These are phyloP conservation scores for Rhaphigaster nebulosa DNA, from an alignment of 2,888 invertebrate species.

Conservation along the genomic window DNA sequence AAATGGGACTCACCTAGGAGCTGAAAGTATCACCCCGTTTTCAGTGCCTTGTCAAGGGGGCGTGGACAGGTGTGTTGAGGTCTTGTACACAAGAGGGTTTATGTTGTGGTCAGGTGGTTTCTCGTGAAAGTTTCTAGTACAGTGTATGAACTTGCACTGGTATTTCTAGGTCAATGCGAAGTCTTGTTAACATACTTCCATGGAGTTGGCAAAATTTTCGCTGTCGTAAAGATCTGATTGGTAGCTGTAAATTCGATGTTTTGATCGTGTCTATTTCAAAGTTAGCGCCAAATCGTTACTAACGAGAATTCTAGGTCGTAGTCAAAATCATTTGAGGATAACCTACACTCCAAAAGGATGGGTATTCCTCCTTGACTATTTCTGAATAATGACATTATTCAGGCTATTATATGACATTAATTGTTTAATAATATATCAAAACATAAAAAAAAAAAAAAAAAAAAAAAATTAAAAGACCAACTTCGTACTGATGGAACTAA, in stretches of 20 bases:
- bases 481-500: too few species aligned
- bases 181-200: not conserved
- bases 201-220: not conserved
- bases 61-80: not conserved
- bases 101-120: slow-evolving; percentile 6
- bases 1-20: not conserved
- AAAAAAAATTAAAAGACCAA: too few species aligned
- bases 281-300: not conserved
- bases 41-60: not conserved
- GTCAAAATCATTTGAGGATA: not conserved
- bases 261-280: too few species aligned
- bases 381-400: not conserved
- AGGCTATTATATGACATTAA: too few species aligned
- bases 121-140: not conserved
- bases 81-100: not conserved
- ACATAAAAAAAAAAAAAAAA: too few species aligned
- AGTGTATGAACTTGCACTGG: slow-evolving; percentile 4
- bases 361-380: not conserved
- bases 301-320: not conserved
- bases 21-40: not conserved
- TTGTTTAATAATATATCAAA: too few species aligned
- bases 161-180: not conserved
- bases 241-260: not conserved
- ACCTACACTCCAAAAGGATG: not conserved
- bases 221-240: not conserved